Percentiles rank a stretch among this genome's conserved stretches.
These are phyloP conservation scores for Pristionchus entomophagus DNA, from an alignment of 2,888 invertebrate species.

Conservation along the genomic window DNA sequence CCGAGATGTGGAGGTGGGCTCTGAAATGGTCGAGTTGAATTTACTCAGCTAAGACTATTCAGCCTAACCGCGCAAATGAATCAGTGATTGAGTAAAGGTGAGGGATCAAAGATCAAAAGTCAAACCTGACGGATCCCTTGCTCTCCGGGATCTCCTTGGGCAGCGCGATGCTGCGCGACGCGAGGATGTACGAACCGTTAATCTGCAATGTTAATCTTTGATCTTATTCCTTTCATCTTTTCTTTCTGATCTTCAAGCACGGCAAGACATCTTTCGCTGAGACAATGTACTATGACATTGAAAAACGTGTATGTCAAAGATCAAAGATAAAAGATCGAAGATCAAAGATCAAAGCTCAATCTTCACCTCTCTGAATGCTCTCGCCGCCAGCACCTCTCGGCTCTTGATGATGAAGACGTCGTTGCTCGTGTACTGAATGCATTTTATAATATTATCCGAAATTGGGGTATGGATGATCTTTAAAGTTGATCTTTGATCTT, in stretches of 20 bases:
- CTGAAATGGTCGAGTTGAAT: not conserved
- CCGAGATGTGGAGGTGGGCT: not conserved
- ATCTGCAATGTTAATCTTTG: not conserved
- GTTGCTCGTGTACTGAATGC: slow-evolving; percentile 47
- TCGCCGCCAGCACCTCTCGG: slow-evolving; percentile 30
- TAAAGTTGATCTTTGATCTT: too few species aligned
- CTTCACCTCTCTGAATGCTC: slow-evolving; percentile 29
- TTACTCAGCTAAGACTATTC: not conserved
- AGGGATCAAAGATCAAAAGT: not conserved
- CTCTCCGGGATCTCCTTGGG: slow-evolving; percentile 32
- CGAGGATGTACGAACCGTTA: slow-evolving; percentile 24
- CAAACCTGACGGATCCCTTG: slow-evolving; percentile 17
- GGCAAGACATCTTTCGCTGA: too few species aligned
- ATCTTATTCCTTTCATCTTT: not conserved
- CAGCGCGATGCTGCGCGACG: slow-evolving; percentile 5
- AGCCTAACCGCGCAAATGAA: too few species aligned
- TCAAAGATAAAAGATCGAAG: not conserved
- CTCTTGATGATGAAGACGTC: slow-evolving; percentile 43
- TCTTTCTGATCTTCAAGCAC: too few species aligned
- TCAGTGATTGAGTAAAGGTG: not conserved
- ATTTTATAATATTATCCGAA: not conserved
- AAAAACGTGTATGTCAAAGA: not conserved
- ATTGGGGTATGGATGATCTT: too few species aligned
- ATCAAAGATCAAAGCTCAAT: not conserved
- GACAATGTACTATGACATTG: not conserved